phyloP scores from a whole-genome alignment of 1,140 invertebrate genomes.

The Caenorhabditis inopinata region DNA sequence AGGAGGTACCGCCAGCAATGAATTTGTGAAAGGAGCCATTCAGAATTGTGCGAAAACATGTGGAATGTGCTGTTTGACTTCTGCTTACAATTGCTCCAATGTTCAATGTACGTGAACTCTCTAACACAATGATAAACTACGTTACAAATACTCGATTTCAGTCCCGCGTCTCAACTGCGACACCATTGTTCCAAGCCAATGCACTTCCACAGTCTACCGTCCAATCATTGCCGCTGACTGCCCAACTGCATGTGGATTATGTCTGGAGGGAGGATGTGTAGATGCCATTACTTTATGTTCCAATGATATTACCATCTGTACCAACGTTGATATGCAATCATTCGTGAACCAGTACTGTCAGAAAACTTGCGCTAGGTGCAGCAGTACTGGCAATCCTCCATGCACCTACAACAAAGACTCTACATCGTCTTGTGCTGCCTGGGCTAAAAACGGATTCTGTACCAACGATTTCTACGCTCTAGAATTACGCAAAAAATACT shows the following conservation, averaged over 20 bases:
- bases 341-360: neutral
- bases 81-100: neutral
- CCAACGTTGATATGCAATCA: neutral
- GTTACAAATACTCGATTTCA: neutral
- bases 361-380: neutral
- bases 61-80: neutral
- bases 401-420: neutral
- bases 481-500: neutral
- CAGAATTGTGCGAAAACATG: neutral
- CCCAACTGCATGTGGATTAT: slow-evolving; percentile 1
- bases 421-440: neutral
- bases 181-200: neutral
- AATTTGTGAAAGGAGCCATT: neutral
- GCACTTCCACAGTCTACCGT: neutral
- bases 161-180: slow-evolving; percentile 7
- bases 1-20: neutral
- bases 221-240: slow-evolving; percentile 12
- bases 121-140: too few species aligned
- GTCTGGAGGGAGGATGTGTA: neutral
- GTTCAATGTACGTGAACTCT: neutral
- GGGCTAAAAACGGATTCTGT: neutral
- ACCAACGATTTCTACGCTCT: slow-evolving; percentile 19
- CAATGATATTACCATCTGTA: neutral
- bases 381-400: neutral
- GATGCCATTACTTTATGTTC: neutral